Base-by-base conservation (phyloP, 1,140 invertebrate species). In the Drosophila tsacasi region DNA sequence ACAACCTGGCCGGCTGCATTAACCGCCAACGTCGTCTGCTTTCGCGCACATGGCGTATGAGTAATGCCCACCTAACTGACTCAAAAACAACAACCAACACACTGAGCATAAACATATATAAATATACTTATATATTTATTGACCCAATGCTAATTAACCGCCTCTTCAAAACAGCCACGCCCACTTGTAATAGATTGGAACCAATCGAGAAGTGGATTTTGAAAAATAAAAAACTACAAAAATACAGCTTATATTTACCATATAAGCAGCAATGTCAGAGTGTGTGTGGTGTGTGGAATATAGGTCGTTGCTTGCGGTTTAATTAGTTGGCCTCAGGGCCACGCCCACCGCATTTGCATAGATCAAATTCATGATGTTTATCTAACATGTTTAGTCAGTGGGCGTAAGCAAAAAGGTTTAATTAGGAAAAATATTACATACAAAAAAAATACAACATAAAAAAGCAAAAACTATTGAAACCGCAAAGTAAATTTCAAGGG, bases 101-200 rank as follows among this genome's bases (percentile, higher is more conserved):
- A 63, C 19, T 10, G 15, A 37, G 30, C n/a, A 42, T 66, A 25
- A 59, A 59, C 15, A 21, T 27, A 7, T 8, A 21, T 3, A 27
- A n/a, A 25, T 2, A 27, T 25, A 39, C 42, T 23, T 32, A 50
- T 19, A 42, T 19, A 25, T 65, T 60, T 27, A 35, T 40, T 52
- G 23, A 76, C 57, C 50, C 55, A 61, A 37, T 50, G 83, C 76
- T 87, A 87, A 87, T 87, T 87, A 87, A 81, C 58, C 68, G 79
- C 80, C 76, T 44, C 57, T 71, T 81, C 64, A 50, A 63, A 44
- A 57, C 19, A 46, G 63, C 63, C 52, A 83, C 76, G 73, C 82
- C 82, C 76, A 61, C 79, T 71, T 63, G 27, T 39, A 47, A 71
- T 71, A n/a, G 32, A 71, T 71, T 68, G 49, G 30, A 68, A 3